Base-by-base conservation (phyloP, 2,888 invertebrate species). In the Limnephilus rhombicus region DNA sequence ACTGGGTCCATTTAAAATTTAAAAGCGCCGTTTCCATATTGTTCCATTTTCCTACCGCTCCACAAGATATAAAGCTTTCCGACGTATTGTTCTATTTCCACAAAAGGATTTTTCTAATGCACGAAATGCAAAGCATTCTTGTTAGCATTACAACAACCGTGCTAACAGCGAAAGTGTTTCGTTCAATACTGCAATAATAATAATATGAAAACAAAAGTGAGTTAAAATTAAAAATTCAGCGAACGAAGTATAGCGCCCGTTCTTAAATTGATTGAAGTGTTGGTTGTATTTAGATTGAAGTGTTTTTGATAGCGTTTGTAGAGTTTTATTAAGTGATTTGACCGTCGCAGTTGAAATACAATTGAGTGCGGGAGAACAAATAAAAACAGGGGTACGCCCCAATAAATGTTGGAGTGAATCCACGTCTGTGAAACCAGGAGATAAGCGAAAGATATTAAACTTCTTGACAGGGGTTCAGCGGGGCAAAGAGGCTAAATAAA, bases 401-500 rank as follows among this genome's bases (percentile, higher is more conserved):
- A 83, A 83, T 83, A 83, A 83, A 83, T 83, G 34, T 34, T 34
- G 37, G 24, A 83, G 83, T 37, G 83, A 83, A 37, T 83, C 9
- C 83, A 34, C 83, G 83, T 18, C 83, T 83, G 83, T 34, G 83
- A 34, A 34, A 29, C 83, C 83, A 37, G 31, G n/a, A 29, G 41
- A 86, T 86, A 86, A 31, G 31, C 9, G 29, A 41, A 80, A 68
- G 88, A 88, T 80, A 88, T 68, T 80, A 37, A 88, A 68, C 68
- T 15, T 53, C 81, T 45, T 87, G 87, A 87, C 91, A 91, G 81
- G 91, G 91, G 91, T 81, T 49, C 29, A 24, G 41, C 18, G 0
- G n/a, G 11, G 41, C 13, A 45, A 18, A 13, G 41, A 85, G 81
- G 87, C 31, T 80, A n/a, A 86, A 80, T 24, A 81, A 91, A 80